These are phyloP conservation scores for Eupithecia exiguata DNA, from an alignment of 2,888 invertebrate species.

Conservation along the genomic window DNA sequence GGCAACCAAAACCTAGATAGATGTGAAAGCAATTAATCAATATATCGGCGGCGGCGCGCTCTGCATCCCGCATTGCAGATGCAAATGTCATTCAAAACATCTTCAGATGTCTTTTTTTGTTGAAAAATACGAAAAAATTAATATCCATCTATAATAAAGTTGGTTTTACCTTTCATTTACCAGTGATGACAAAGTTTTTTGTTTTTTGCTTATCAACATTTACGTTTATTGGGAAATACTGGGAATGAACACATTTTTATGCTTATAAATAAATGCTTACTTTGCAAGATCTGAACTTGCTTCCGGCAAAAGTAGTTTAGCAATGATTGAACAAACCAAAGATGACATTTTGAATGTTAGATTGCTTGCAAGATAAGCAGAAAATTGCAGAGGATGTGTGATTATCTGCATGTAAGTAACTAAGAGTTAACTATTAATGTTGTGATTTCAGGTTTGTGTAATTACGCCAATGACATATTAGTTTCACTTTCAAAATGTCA, in stretches of 20 bases:
- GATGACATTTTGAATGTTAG: background rate
- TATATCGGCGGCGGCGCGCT: conserved; percentile 26
- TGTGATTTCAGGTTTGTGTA: background rate
- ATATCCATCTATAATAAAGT: background rate
- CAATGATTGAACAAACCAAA: too few species aligned
- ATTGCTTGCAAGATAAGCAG: background rate
- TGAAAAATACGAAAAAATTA: background rate
- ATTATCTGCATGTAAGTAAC: background rate
- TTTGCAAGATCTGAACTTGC: too few species aligned
- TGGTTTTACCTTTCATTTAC: background rate
- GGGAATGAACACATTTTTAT: too few species aligned
- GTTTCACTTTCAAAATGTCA: conserved; percentile 20
- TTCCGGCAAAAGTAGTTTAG: too few species aligned
- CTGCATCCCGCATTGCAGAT: conserved; percentile 22
- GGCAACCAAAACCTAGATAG: background rate
- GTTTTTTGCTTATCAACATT: too few species aligned
- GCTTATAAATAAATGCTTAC: too few species aligned
- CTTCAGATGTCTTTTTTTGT: background rate
- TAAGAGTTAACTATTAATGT: background rate
- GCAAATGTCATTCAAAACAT: background rate
- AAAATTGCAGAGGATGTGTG: background rate
- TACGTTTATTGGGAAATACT: too few species aligned
- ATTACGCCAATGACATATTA: background rate
- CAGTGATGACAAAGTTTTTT: background rate
- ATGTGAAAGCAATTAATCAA: conserved; percentile 12